phyloP scores from a whole-genome alignment of 2,888 invertebrate genomes.

The Drosophila borborema region DNA sequence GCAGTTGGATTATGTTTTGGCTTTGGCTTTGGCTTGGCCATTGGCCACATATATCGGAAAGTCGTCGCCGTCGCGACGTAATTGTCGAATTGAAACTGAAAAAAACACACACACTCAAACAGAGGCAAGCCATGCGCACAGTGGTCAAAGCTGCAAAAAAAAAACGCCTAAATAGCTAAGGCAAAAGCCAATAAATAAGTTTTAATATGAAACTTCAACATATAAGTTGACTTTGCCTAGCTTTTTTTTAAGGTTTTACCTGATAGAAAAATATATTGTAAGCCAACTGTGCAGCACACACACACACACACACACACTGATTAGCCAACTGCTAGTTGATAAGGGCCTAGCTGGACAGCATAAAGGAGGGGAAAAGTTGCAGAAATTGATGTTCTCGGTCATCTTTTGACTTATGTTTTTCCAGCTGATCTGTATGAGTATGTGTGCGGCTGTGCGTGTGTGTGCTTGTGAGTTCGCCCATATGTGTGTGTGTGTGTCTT shows the following conservation, averaged over 20 bases:
- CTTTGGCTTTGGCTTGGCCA: neutral
- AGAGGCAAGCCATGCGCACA: constrained; percentile 5
- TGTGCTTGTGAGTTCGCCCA: neutral
- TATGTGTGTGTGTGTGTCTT: neutral
- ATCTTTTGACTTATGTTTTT: constrained; percentile 42
- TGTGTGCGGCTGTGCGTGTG: constrained; percentile 2
- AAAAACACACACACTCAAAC: constrained; percentile 35
- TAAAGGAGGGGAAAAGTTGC: constrained; percentile 5
- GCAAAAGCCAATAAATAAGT: no score
- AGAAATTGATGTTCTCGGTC: constrained; percentile 22
- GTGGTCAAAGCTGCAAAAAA: neutral
- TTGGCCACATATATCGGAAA: constrained; percentile 16
- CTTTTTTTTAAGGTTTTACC: neutral
- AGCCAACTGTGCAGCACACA: constrained; percentile 33
- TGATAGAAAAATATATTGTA: neutral
- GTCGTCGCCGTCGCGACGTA: constrained; percentile 29
- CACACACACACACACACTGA: constrained; percentile 11
- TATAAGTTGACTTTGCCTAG: neutral
- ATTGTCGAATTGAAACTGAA: constrained; percentile 65
- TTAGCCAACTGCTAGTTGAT: constrained; percentile 30
- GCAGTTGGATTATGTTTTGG: constrained; percentile 13
- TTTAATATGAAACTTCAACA: neutral
- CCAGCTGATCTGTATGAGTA: constrained; percentile 32
- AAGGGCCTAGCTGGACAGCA: neutral
- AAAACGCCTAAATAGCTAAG: neutral